Evolutionary conservation across 2,113 vertebrate species (phyloP).

Genomic region (Butorides virescens): DNA sequence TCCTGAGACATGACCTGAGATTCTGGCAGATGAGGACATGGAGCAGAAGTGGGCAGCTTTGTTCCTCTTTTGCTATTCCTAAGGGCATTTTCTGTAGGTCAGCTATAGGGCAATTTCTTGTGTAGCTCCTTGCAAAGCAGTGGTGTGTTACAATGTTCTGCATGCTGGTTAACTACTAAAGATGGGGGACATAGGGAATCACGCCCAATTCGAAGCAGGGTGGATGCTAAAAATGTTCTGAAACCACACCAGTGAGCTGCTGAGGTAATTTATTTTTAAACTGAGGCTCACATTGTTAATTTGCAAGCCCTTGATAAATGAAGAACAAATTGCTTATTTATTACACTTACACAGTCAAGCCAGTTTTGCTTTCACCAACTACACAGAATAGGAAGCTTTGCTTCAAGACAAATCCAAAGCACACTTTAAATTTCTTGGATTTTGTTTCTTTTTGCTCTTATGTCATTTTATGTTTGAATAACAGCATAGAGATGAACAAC

Average conservation of each 20-base stretch:
- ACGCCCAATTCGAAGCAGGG: not conserved
- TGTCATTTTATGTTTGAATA: constrained; percentile 43
- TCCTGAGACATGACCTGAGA: not conserved
- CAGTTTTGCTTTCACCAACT: not conserved
- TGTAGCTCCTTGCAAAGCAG: not conserved
- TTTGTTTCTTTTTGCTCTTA: constrained; percentile 39
- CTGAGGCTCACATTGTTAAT: not conserved
- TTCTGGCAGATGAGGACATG: not conserved
- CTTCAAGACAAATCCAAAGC: not conserved
- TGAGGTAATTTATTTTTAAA: constrained; percentile 33
- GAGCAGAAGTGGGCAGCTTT: not conserved
- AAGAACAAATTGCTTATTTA: constrained; percentile 27
- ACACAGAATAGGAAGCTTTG: not conserved
- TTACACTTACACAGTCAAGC: not conserved
- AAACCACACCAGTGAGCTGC: not conserved
- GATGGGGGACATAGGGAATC: not conserved
- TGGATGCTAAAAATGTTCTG: not conserved
- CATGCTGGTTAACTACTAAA: not conserved
- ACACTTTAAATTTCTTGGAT: not conserved
- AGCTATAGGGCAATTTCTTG: not conserved
- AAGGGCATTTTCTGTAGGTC: not conserved
- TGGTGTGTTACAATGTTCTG: not conserved
- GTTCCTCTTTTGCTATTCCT: not conserved
- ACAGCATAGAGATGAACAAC: not conserved
- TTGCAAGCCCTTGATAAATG: not conserved